Evolutionary conservation across 1,140 invertebrate species (phyloP).

Genomic region (Leptinotarsa texana): DNA sequence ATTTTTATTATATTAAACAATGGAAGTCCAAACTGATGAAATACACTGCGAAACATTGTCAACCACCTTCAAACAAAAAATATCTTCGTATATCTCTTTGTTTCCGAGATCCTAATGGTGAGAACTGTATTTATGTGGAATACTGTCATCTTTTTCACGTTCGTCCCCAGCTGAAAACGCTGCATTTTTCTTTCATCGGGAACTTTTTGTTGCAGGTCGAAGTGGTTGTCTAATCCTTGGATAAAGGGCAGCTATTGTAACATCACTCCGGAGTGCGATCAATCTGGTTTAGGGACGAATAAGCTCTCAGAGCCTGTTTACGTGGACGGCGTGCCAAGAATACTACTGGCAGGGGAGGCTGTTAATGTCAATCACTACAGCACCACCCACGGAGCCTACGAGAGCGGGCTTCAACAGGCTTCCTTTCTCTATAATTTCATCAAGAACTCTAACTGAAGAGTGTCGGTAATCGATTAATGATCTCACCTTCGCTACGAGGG

Average conservation of each 20-base stretch:
- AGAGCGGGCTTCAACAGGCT: conserved; percentile 56
- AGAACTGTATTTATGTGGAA: too few species aligned
- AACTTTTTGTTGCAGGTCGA: conserved; percentile 57
- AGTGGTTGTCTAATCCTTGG: conserved; percentile 67
- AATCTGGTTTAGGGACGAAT: conserved; percentile 28
- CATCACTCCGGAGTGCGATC: conserved; percentile 60
- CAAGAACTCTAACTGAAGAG: neutral
- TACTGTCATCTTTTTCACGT: too few species aligned
- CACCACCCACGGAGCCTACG: conserved; percentile 72
- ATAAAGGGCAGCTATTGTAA: conserved; percentile 70
- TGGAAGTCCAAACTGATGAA: too few species aligned
- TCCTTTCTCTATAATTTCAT: conserved; percentile 15
- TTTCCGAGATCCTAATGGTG: too few species aligned
- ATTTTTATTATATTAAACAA: too few species aligned
- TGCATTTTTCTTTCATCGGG: too few species aligned
- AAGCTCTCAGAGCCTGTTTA: conserved; percentile 36
- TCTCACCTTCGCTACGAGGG: too few species aligned
- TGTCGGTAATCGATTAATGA: too few species aligned
- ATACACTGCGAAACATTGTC: too few species aligned
- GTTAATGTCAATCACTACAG: conserved; percentile 70
- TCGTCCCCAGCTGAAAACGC: too few species aligned
- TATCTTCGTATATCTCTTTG: too few species aligned
- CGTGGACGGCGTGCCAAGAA: conserved; percentile 54
- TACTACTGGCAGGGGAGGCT: conserved; percentile 77
- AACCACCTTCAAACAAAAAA: too few species aligned